A percentile compares a stretch with the other conserved stretches of the same genome.
Evolutionary conservation across 2,113 vertebrate species (phyloP).

Genomic region (Ctenodactylus gundi): DNA sequence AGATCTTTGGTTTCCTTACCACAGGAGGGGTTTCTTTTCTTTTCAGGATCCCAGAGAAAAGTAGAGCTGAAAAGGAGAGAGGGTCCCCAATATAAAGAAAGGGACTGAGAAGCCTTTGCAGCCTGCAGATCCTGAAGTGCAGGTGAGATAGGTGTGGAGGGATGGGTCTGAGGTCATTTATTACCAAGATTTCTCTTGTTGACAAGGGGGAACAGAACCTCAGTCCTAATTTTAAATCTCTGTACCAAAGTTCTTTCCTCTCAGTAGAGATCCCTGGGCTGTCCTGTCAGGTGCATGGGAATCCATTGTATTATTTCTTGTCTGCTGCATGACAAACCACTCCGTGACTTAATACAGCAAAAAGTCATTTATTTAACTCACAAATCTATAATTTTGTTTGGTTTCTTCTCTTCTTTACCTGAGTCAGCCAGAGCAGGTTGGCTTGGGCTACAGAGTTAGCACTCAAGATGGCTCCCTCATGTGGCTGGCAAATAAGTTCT

Average conservation of each 20-base stretch:
- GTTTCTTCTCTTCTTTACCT: neutral
- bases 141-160: neutral
- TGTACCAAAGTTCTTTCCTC: neutral
- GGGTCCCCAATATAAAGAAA: neutral
- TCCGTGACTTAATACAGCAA: neutral
- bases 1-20: neutral
- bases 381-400: neutral
- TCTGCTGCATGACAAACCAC: neutral
- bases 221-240: neutral
- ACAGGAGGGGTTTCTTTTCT: neutral
- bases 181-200: too few species aligned
- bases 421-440: neutral
- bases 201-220: neutral
- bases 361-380: neutral
- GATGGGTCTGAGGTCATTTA: too few species aligned
- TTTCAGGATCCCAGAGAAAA: neutral
- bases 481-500: neutral
- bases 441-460: neutral
- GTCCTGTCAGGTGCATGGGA: neutral
- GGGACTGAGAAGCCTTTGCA: neutral
- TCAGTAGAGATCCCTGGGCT: neutral
- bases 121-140: neutral
- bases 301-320: neutral
- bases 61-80: neutral
- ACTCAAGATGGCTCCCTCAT: neutral